These are phyloP conservation scores for Pammene aurita DNA, from an alignment of 2,888 invertebrate genomes.

Conservation along the genomic window DNA sequence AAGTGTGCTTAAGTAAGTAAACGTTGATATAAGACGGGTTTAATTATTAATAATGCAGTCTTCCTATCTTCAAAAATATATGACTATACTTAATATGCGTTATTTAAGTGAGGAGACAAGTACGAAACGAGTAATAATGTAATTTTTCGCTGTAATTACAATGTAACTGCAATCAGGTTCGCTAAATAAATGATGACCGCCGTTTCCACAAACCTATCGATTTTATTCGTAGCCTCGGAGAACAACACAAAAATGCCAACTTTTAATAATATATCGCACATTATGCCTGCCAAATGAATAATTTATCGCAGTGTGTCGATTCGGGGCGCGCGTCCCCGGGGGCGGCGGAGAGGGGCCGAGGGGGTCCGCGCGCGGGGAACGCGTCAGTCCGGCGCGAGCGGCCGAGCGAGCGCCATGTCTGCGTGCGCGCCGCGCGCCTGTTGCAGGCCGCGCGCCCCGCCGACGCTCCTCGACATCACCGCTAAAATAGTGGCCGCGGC, in stretches of 20 bases:
- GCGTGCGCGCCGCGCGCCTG: conserved; percentile 81
- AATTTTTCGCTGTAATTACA: conserved; percentile 11
- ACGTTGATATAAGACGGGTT: conserved; percentile 13
- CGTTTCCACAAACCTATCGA: conserved; percentile 57
- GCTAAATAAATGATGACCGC: conserved; percentile 52
- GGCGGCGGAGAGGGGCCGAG: conserved; percentile 52
- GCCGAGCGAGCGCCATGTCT: conserved; percentile 81
- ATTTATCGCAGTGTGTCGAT: conserved; percentile 80
- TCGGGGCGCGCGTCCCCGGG: conserved; percentile 75
- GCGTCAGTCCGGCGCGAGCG: conserved; percentile 80
- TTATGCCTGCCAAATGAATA: conserved; percentile 82
- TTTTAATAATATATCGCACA: conserved; percentile 83
- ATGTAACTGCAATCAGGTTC: conserved; percentile 36
- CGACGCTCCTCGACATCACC: conserved; percentile 91
- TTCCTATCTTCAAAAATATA: conserved; percentile 2
- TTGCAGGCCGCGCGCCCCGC: conserved; percentile 85
- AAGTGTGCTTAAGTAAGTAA: conserved; percentile 26
- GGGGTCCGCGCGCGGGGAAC: conserved; percentile 51
- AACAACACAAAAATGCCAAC: conserved; percentile 78
- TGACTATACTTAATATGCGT: background rate
- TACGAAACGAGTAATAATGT: conserved; percentile 4
- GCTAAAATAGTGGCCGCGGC: conserved; percentile 93
- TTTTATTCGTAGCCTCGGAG: conserved; percentile 62
- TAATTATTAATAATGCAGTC: background rate
- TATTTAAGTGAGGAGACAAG: conserved; percentile 22